Percentiles rank a stretch among this genome's conserved stretches.
phyloP scores from a whole-genome alignment of 2,888 invertebrate species.

The Acanthoscelides obtectus region DNA sequence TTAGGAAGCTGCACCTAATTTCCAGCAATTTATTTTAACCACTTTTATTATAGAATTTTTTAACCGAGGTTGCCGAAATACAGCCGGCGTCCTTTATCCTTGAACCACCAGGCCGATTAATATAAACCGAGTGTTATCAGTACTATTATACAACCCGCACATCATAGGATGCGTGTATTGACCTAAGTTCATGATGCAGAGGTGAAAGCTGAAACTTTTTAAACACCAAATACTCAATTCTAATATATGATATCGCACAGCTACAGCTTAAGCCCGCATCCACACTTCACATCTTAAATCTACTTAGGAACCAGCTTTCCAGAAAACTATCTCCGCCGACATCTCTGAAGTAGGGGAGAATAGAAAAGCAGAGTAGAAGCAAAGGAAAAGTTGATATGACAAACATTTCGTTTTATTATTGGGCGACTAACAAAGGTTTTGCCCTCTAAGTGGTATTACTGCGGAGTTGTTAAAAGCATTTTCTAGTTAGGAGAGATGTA shows the following conservation, averaged over 20 bases:
- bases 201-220: no score
- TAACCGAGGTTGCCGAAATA: no score
- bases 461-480: constrained; percentile 43
- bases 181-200: no score
- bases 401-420: constrained; percentile 24
- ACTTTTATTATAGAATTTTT: no score
- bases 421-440: constrained; percentile 22
- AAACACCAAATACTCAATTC: no score
- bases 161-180: no score
- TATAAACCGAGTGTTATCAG: no score
- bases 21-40: no score
- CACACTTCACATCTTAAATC: neutral
- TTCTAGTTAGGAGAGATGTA: constrained; percentile 36
- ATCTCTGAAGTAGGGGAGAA: neutral
- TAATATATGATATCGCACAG: neutral
- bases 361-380: neutral
- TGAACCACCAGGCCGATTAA: no score
- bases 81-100: no score
- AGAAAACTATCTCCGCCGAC: neutral
- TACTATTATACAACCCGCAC: no score
- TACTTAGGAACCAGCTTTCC: neutral
- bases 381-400: neutral
- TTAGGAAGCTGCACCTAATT: no score
- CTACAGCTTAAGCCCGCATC: neutral
- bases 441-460: constrained; percentile 35